These are phyloP conservation scores for Malaclemys terrapin DNA, from an alignment of 2,113 vertebrate species.

Conservation along the genomic window DNA sequence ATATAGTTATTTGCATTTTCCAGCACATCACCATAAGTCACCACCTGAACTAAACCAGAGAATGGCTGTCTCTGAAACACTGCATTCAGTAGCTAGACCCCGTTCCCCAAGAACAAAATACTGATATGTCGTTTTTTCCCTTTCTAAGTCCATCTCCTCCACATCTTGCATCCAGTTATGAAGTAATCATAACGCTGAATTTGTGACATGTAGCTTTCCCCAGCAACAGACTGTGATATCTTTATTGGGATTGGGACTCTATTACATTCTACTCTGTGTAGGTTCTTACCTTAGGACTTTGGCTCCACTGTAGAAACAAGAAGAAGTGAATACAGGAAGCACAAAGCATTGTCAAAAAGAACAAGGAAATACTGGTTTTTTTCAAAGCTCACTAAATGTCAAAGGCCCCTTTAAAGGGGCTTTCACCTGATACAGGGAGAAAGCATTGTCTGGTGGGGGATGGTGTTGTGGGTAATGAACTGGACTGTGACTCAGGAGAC, in stretches of 20 bases:
- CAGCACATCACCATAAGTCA: not conserved
- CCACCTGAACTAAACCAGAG: not conserved
- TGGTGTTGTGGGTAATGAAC: rapidly evolving
- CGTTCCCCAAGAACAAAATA: not conserved
- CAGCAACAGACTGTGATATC: constrained; percentile 61
- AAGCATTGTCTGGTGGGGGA: not conserved
- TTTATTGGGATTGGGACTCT: not conserved
- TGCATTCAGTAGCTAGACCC: not conserved
- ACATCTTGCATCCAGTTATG: constrained; percentile 10
- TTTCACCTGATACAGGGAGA: not conserved
- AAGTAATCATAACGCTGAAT: constrained; percentile 46
- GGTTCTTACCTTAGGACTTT: not conserved
- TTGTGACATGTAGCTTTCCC: constrained; percentile 68
- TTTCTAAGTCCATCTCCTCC: not conserved
- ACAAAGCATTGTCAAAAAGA: not conserved
- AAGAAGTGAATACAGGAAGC: not conserved
- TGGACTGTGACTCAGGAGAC: not conserved
- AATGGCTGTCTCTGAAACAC: not conserved
- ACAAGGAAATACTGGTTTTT: not conserved
- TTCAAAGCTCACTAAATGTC: not conserved
- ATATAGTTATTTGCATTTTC: not conserved
- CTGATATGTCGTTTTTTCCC: constrained; percentile 8
- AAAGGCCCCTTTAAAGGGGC: not conserved
- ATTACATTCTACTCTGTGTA: not conserved
- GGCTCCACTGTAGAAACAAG: constrained; percentile 45